Percentiles rank a stretch among this genome's conserved stretches.
These are phyloP conservation scores for Stegostoma tigrinum DNA, from an alignment of 2,113 vertebrate species.

Conservation along the genomic window DNA sequence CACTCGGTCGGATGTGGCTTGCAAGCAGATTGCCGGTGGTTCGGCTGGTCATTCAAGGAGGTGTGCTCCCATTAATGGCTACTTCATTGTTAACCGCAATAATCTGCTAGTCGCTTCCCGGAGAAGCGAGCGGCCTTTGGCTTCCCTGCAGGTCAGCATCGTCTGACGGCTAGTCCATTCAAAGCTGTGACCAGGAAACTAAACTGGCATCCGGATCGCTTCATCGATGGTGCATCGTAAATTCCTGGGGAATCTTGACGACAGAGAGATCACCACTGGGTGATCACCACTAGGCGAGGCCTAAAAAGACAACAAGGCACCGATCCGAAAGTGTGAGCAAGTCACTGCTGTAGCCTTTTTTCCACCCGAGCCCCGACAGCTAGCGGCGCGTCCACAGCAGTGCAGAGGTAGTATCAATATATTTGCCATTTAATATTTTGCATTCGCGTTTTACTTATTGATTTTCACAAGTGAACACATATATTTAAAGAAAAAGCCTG, in stretches of 20 bases:
- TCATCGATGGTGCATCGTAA: neutral
- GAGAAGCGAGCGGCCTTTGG: conserved; percentile 1
- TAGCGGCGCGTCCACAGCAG: neutral
- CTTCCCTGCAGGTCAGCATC: conserved; percentile 21
- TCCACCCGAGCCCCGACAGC: neutral
- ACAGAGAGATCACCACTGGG: neutral
- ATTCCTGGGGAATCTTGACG: neutral
- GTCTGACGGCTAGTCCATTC: neutral
- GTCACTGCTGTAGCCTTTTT: too few species aligned
- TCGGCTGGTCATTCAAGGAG: neutral
- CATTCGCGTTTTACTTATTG: neutral
- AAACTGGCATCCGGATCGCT: neutral
- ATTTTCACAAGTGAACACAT: neutral
- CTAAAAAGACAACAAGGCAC: neutral
- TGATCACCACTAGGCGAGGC: too few species aligned
- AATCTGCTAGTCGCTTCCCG: conserved; percentile 24
- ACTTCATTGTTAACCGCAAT: conserved; percentile 35
- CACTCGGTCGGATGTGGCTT: neutral
- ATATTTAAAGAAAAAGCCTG: neutral
- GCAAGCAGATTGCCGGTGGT: neutral
- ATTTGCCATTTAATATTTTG: neutral
- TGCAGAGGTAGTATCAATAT: neutral
- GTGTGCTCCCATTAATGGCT: conserved; percentile 1
- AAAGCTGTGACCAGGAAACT: neutral
- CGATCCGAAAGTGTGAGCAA: too few species aligned